Evolutionary conservation across 53 echinoderm and acorn worm species (phyloP), one percentile per base, ranked within the genome.

Genomic region (Stichopus horrens): DNA sequence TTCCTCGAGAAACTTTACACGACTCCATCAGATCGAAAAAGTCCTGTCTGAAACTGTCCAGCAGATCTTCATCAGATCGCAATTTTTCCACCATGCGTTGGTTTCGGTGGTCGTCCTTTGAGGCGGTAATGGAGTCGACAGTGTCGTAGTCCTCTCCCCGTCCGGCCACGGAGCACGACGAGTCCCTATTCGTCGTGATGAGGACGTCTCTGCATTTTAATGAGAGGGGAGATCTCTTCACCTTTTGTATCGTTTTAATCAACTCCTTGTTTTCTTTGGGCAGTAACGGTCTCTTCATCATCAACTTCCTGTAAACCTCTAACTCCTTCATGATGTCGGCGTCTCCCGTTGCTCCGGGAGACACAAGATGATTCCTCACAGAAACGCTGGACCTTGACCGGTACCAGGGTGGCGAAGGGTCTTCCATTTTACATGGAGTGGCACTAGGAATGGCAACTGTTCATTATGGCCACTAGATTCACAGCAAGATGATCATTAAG

Each of bases 21-120:
- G 63, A 63, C 63, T 63, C 63, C 11, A 63, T 16, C 63, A 5
- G 16, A 52, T 79, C 14, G 8, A 79, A 55, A 18, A 79, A 79
- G 79, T 79, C 79, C 55, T 53, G 10, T 79, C 79, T 55, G 16
- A 79, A 79, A 53, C 55, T 79, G 79, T 79, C 79, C 18, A 79
- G 54, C 18, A 79, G 54, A 19, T 19, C 55, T 79, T 79, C 79
- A 16, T 79, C 53, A 19, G 79, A 79, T 19, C 18, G 51, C 79
- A 79, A 54, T 79, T 18, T 79, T 79, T 53, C 79, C 55, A 55
- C 53, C 9, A 53, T 19, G 8, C 53, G 79, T 16, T 55, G 5
- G 6, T 78, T 79, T 54, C 19, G 8, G 8, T 79, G 4, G 5
- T 0, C 55, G 5, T 53, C 53, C 18, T 10, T 13, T 55, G 79